Evolutionary conservation across 2,113 vertebrate genomes (phyloP).

Genomic region (Pycnonotus jocosus): DNA sequence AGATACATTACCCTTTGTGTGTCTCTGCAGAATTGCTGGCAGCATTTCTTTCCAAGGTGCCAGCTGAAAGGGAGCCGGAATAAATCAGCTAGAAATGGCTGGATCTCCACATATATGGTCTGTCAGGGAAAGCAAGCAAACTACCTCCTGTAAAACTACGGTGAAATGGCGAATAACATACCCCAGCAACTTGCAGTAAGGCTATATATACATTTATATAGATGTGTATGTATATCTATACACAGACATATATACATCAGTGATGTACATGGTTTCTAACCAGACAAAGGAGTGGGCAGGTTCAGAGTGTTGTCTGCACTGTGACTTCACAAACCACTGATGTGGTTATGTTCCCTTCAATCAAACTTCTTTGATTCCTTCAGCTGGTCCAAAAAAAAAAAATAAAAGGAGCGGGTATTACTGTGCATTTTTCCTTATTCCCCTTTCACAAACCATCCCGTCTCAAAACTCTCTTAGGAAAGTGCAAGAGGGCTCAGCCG

Average conservation of each 20-base stretch:
- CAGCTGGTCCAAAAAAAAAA: background rate
- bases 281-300: background rate
- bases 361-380: background rate
- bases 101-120: background rate
- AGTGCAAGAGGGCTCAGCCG: rapidly evolving
- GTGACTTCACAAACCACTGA: background rate
- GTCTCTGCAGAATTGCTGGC: background rate
- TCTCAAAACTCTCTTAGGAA: background rate
- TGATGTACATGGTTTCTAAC: background rate
- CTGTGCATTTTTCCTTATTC: background rate
- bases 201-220: background rate
- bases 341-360: background rate
- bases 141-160: background rate
- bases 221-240: background rate
- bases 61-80: background rate
- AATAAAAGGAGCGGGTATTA: rapidly evolving
- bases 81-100: background rate
- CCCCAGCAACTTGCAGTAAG: background rate
- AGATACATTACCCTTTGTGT: background rate
- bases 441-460: background rate
- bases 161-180: background rate
- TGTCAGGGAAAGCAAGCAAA: background rate
- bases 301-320: background rate
- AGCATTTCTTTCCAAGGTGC: background rate
- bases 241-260: background rate